phyloP scores from a whole-genome alignment of 2,797 vertebrate genomes.

The Harpagifer antarcticus region DNA sequence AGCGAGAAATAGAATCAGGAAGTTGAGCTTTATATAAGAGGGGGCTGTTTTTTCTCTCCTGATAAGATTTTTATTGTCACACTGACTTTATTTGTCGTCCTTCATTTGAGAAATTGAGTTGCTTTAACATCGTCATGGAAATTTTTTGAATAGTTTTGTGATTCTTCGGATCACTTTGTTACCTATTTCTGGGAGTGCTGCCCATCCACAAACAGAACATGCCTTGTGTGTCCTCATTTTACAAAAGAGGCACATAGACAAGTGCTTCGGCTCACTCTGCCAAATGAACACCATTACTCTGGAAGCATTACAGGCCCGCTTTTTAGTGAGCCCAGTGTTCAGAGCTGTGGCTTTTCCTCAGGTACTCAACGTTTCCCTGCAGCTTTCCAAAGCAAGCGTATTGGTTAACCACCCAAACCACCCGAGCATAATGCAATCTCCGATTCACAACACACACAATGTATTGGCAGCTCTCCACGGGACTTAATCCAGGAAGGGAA shows the following conservation, averaged over 20 bases:
- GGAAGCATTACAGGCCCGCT: conserved; percentile 44
- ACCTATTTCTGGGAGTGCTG: conserved; percentile 47
- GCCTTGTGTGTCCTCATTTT: conserved; percentile 37
- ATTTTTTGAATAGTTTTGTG: conserved; percentile 36
- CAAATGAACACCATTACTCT: conserved; percentile 62
- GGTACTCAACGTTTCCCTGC: conserved; percentile 77
- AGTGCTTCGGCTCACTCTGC: conserved; percentile 60
- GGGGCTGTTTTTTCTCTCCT: neutral
- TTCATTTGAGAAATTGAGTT: conserved; percentile 10
- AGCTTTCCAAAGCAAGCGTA: conserved; percentile 74
- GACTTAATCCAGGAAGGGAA: conserved; percentile 79
- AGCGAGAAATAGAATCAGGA: conserved; percentile 61
- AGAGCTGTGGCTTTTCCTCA: conserved; percentile 75
- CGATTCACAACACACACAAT: conserved; percentile 78
- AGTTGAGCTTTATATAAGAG: conserved; percentile 55
- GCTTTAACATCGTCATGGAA: conserved; percentile 31
- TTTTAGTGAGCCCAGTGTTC: conserved; percentile 65
- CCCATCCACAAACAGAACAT: conserved; percentile 29
- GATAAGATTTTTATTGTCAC: conserved; percentile 33
- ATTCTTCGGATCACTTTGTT: conserved; percentile 47
- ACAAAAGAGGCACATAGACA: conserved; percentile 54
- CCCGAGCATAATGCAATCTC: conserved; percentile 81
- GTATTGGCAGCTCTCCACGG: conserved; percentile 74
- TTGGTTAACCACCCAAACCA: conserved; percentile 82
- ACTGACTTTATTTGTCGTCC: conserved; percentile 18